phyloP scores from a whole-genome alignment of 2,888 invertebrate species.

The Yponomeuta sedellus region DNA sequence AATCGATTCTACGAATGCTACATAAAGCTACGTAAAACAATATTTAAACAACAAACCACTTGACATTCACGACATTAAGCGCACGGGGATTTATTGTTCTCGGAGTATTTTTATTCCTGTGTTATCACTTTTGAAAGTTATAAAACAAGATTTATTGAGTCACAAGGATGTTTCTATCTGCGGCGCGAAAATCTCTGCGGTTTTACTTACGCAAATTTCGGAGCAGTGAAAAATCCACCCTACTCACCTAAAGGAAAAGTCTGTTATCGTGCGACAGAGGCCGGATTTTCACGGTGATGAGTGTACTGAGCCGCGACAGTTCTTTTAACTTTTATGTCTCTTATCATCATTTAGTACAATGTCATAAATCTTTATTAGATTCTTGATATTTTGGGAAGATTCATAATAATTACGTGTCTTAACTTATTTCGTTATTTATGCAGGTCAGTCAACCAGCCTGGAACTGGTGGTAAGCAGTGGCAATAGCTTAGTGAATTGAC shows the following conservation, averaged over 20 bases:
- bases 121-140: constrained; percentile 11
- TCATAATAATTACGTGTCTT: background rate
- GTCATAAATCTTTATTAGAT: background rate
- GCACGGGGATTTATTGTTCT: background rate
- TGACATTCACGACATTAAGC: background rate
- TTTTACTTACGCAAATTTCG: background rate
- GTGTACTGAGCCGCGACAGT: background rate
- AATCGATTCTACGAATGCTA: too few species aligned
- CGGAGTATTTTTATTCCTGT: background rate
- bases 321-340: constrained; percentile 4
- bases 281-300: background rate
- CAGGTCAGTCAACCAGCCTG: background rate
- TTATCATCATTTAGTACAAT: constrained; percentile 5
- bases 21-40: too few species aligned
- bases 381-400: background rate
- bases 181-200: background rate
- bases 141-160: constrained; percentile 7
- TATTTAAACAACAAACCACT: too few species aligned
- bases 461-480: too few species aligned
- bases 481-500: too few species aligned
- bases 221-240: background rate
- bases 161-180: constrained; percentile 5
- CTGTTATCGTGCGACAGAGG: background rate
- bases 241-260: background rate
- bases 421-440: background rate